Evolutionary conservation across 2,113 vertebrate species (phyloP), one percentile per base, ranked within the genome.

Genomic region (Proteles cristata): DNA sequence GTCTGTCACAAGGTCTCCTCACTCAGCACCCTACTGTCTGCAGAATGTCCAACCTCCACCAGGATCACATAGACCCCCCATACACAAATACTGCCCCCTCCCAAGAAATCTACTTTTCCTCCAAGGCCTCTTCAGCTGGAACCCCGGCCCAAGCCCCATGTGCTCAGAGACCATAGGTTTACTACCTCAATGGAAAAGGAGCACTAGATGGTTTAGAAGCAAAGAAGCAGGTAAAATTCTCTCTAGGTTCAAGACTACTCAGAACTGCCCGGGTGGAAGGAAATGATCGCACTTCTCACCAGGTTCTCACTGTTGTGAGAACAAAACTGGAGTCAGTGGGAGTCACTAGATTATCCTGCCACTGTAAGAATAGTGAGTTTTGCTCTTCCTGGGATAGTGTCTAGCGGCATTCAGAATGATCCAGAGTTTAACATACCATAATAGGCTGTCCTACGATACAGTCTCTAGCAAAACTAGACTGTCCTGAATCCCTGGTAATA

Each of bases 261-360:
- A 73, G 76, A 95, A 84, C 48, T 90, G 94, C 94, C 90, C 84
- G 76, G 48, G 55, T 12, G 31, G 31, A 61, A 95, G 90, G 96
- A 95, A 96, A 73, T 79, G n/a, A 87, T 68, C 89, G 25, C 26
- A 53, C 66, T 96, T 95, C 88, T 93, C 50, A 88, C 82, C 53
- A 91, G 83, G 61, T n/a, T 96, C 90, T 94, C 90, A 92, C 88
- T 92, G 90, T 95, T 94, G 90, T 90, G 50, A 95, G 66, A 87
- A 93, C 90, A 92, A 93, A 97, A 95, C 76, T 97, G 8, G 3
- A 85, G 61, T 91, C 63, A 79, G 53, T 92, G 87, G 86, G 66
- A 86, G 53, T 96, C 25, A n/a, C 65, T 39, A 90, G 90, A 88
- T 80, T 87, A 87, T 92, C 80, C 90, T 94, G 79, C 81, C 83